Base-by-base conservation (phyloP, 2,113 vertebrate genomes). In the Butorides virescens region DNA sequence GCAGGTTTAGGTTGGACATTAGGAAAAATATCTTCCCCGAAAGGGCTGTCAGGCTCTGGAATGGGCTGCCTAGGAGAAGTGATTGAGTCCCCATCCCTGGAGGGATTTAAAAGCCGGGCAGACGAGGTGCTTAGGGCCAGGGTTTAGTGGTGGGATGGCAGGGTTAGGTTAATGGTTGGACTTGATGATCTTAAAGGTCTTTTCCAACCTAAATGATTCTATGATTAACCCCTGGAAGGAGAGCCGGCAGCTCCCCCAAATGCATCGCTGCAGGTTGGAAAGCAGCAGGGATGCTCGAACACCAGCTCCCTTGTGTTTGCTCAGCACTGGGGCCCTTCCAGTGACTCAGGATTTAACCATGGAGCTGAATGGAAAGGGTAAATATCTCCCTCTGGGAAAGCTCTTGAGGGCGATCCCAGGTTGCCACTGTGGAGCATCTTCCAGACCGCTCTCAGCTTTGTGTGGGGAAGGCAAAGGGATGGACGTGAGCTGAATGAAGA, bases 321-420 rank as follows among this genome's bases (percentile, higher is more conserved):
- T 65, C n/a, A 49, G 68, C 37, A 7, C 68, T 8, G 19, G 27
- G 42, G 11, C 63, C 78, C 27, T 58, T 23, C 66, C 72, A 56
- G 25, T 2, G 0, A 8, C 36, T 52, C 0, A 0, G 30, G 85
- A 78, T 78, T 68, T 68, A 39, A 67, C 42, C 66, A 34, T 2
- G 2, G 50, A 70, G 26, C 26, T 34, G 47, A 85, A 80, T 6
- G 1, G 1, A 34, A 58, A 63, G 36, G 42, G 26, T 56, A 63
- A 87, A 23, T 32, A 26, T n/a, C 67, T 63, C 88, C 52, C 23
- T 46, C 47, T 26, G 50, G 58, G 68, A 71, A 85, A 91, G n/a
- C 32, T 92, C 66, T 25, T 14, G 49, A n/a, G 49, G 47, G 20
- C 23, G n/a, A 61, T 39, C 13, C 19, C 47, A 52, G 29, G 23